phyloP scores from a whole-genome alignment of 2,888 invertebrate genomes.

The Gerosis bhagava region DNA sequence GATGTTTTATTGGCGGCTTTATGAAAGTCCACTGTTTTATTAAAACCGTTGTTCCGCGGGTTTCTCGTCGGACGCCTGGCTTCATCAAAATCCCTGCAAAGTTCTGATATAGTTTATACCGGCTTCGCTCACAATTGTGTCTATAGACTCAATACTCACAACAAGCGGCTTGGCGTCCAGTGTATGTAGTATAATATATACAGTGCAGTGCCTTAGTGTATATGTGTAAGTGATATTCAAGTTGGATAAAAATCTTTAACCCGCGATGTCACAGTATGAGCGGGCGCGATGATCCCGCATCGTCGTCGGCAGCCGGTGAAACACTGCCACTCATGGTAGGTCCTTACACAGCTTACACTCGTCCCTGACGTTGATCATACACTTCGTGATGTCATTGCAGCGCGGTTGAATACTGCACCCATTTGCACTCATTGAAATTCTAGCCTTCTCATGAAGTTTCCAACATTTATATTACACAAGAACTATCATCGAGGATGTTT shows the following conservation, averaged over 20 bases:
- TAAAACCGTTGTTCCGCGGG: constrained; percentile 6
- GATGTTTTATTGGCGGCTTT: constrained; percentile 35
- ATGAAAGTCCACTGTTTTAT: background rate
- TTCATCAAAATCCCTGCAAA: constrained; percentile 3
- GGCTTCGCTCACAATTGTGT: constrained; percentile 8
- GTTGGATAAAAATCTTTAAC: constrained; percentile 15
- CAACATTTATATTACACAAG: no score
- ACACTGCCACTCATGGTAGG: constrained; percentile 74
- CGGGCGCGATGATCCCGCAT: constrained; percentile 65
- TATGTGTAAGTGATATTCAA: constrained; percentile 14
- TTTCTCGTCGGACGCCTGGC: constrained; percentile 11
- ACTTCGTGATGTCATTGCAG: no score
- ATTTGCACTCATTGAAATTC: no score
- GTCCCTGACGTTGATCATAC: no score
- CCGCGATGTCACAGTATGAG: constrained; percentile 72
- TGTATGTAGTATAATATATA: constrained; percentile 12
- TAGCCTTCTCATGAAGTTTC: no score
- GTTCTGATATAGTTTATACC: constrained; percentile 1
- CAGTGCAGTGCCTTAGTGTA: constrained; percentile 37
- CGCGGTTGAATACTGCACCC: no score
- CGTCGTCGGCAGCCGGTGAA: constrained; percentile 48
- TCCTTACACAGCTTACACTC: no score
- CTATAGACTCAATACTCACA: constrained; percentile 18
- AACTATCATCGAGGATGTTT: no score
- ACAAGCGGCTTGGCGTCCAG: constrained; percentile 27